Base-by-base conservation (phyloP, 2,113 vertebrate species). In the Crocuta crocuta region DNA sequence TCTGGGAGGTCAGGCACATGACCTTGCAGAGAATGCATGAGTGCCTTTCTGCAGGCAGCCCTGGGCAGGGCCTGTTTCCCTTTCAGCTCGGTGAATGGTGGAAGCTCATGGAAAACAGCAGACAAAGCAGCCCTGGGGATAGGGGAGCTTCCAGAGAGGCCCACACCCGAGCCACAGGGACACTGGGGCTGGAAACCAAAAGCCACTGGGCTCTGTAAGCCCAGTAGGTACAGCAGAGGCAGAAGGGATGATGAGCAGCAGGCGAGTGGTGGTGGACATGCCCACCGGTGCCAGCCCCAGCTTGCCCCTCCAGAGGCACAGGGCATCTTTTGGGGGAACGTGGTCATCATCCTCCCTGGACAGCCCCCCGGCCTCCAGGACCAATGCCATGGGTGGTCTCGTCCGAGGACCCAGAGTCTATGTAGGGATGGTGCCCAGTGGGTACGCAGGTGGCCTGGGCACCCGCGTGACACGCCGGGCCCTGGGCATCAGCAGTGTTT, bases 401-500 rank as follows among this genome's bases (percentile, higher is more conserved):
- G 48, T 88, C 0, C 98, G 97, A 43, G 97, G 98, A 2, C 99
- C 99, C 0, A 99, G 99, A 0, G 99, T 99, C 93, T 99, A 99
- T 1, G 99, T 99, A 95, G 99, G 99, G 81, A 97, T 97, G 1
- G 98, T 97, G 0, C 98, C 99, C 65, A 98, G 98, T 0, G 98
- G 98, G 1, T 97, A 96, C 13, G 91, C 98, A 45, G 99, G 99
- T 89, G 98, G 98, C 58, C 98, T 99, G 97, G 99, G 99, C 73
- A 99, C 99, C 4, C 99, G 99, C 0, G 99, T 99, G 96, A 99
- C 99, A 92, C 99, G 99, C 89, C 98, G 99, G 31, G 99, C 99
- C 65, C 98, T 99, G 97, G 99, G 99, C 90, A 99, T 99, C 98
- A 99, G 99, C 99, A 99, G 99, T 24, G 99, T 99, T 93, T 99